A percentile compares a stretch with the other conserved stretches of the same genome.
These are phyloP conservation scores for Bombycilla garrulus DNA, from an alignment of 2,113 vertebrate species.

Conservation along the genomic window DNA sequence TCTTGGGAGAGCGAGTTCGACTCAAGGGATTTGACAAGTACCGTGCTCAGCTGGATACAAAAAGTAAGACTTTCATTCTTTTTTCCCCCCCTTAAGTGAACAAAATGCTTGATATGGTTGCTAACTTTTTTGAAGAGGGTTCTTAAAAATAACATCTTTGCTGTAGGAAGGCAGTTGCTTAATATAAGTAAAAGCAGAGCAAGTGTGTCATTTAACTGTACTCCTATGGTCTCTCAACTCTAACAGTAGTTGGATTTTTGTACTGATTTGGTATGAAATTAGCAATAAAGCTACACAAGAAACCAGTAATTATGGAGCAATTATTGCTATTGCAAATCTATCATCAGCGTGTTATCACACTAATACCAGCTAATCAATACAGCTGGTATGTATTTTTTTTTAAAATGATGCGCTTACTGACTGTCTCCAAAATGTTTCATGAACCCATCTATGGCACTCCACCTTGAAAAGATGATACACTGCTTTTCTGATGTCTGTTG, in stretches of 20 bases:
- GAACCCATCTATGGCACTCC: not conserved
- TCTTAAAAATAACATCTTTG: not conserved
- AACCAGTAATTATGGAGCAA: not conserved
- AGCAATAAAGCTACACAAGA: not conserved
- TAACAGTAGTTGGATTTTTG: not conserved
- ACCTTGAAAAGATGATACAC: not conserved
- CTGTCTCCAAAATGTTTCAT: not conserved
- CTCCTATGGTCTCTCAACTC: not conserved
- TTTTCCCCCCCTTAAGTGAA: not conserved
- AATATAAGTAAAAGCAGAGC: not conserved
- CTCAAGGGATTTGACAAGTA: slow-evolving; percentile 96
- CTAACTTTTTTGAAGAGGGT: not conserved
- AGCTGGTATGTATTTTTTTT: not conserved
- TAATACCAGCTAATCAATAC: not conserved
- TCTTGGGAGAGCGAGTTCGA: slow-evolving; percentile 90
- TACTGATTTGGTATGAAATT: not conserved
- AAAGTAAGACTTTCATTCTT: slow-evolving; percentile 81
- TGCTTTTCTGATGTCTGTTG: not conserved
- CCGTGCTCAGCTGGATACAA: slow-evolving; percentile 93
- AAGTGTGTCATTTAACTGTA: not conserved
- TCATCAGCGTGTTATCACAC: not conserved
- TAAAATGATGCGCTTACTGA: not conserved
- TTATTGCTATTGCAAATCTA: not conserved
- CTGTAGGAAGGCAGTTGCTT: not conserved
- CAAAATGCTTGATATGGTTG: not conserved